Base-by-base conservation (phyloP, 2,888 invertebrate genomes). In the Orthosia cruda region DNA sequence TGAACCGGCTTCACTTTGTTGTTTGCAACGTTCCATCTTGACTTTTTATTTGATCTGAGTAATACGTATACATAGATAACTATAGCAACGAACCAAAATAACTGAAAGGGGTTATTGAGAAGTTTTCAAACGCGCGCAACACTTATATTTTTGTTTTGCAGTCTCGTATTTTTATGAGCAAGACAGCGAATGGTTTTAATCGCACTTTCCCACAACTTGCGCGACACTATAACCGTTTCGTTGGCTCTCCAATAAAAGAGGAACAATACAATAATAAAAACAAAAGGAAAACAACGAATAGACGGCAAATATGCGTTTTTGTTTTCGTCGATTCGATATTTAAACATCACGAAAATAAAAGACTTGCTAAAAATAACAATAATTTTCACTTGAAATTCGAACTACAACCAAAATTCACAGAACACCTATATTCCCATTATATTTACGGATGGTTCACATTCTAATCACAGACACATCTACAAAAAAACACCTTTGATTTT, bases 121-220 rank as follows among this genome's bases (percentile, higher is more conserved):
- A 81, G 61, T 80, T 76, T 71, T 20, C 15, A 45, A 71, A 74
- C 12, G 57, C 45, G 40, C 59, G n/a, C 20, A 40, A 40, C 32
- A 40, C 20, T 73, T 23, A 32, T 59, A 40, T 18, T 67, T 63
- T 71, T 69, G n/a, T 65, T 71, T 63, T 55, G 20, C n/a, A 9
- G 63, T 59, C 18, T 74, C 65, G 59, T 18, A 16, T 71, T 71
- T 79, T 80, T 71, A 71, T 47, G 66, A 76, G 49, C 55, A 65
- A 61, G 49, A 67, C 63, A 59, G 62, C 62, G n/a, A 75, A 64
- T 55, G 67, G 58, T 75, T 78, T 82, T 83, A 83, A 82, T 83
- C 69, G 68, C 59, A 54, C 52, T 83, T 80, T 18, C 18, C 55
- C 40, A 16, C 54, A 47, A 79, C 26, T 83, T 71, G 45, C 18